Conservation (phyloP, 2,113 vertebrate species). For the Corythaeola cristata region DNA sequence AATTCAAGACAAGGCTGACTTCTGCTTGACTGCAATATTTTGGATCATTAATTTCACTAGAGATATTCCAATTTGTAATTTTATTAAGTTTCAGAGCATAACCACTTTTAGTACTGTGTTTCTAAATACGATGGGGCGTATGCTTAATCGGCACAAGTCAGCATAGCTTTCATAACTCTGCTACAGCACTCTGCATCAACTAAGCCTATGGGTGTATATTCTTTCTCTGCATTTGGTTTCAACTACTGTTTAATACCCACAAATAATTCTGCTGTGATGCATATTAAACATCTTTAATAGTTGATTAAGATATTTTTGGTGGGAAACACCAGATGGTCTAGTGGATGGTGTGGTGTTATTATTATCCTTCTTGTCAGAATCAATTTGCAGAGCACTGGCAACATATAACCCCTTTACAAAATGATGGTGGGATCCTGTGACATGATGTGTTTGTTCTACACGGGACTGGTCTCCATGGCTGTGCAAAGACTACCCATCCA, state of each 20-base stretch:
- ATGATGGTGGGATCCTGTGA: neutral
- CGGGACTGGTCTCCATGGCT: neutral
- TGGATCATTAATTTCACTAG: slow-evolving; percentile 79
- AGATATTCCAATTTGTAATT: slow-evolving; percentile 75
- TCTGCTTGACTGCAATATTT: slow-evolving; percentile 75
- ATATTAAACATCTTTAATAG: slow-evolving; percentile 54
- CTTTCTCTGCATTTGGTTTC: slow-evolving; percentile 31
- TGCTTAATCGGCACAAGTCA: neutral
- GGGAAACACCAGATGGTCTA: neutral
- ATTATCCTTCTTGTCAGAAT: neutral
- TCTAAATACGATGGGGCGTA: slow-evolving; percentile 63
- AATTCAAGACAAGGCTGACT: slow-evolving; percentile 68
- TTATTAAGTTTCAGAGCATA: slow-evolving; percentile 77
- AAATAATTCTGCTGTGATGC: slow-evolving; percentile 31
- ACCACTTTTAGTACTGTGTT: slow-evolving; percentile 66
- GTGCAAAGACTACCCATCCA: neutral
- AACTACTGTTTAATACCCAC: slow-evolving; percentile 34
- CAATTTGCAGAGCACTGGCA: neutral
- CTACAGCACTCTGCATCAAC: neutral
- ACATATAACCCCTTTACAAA: neutral
- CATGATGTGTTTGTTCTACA: neutral
- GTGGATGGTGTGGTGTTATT: neutral
- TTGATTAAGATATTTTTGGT: slow-evolving; percentile 55
- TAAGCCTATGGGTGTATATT: neutral
- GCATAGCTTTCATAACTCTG: neutral